phyloP scores from a whole-genome alignment of 2,888 invertebrate species.

The Conus canariensis region DNA sequence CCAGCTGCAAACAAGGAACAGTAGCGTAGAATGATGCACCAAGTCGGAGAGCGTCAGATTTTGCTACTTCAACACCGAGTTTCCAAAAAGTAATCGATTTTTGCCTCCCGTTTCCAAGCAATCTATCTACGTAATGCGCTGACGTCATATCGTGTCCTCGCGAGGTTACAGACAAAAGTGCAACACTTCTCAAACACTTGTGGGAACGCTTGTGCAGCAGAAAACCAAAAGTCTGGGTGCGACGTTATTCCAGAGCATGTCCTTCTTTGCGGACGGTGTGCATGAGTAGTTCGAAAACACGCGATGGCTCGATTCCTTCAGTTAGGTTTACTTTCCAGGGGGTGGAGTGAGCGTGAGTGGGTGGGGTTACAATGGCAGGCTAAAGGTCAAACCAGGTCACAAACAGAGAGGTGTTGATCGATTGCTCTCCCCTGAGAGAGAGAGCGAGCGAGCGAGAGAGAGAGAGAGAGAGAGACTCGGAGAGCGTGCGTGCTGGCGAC shows the following conservation, averaged over 20 bases:
- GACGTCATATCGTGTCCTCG: constrained; percentile 40
- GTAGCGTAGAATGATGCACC: background rate
- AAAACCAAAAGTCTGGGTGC: background rate
- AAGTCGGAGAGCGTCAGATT: background rate
- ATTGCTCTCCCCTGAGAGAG: constrained; percentile 6
- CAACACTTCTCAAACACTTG: background rate
- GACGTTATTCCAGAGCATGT: background rate
- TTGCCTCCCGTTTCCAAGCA: constrained; percentile 40
- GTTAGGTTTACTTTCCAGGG: background rate
- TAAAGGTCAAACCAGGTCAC: constrained; percentile 39
- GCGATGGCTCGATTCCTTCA: background rate
- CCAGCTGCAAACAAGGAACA: background rate
- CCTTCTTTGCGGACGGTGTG: background rate
- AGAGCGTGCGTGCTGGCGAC: background rate
- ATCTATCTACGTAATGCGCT: constrained; percentile 39
- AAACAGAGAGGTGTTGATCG: background rate
- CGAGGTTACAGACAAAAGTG: constrained; percentile 4
- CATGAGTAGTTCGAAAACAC: background rate
- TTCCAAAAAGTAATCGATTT: constrained; percentile 26
- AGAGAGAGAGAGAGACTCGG: background rate
- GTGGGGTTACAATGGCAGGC: constrained; percentile 45
- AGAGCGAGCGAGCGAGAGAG: background rate
- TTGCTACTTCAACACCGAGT: constrained; percentile 1
- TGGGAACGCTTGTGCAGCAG: constrained; percentile 25
- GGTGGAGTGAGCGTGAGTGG: constrained; percentile 37